A percentile compares a stretch with the other conserved stretches of the same genome.
Evolutionary conservation across 1,140 invertebrate genomes (phyloP).

Genomic region (Hyles euphorbiae): DNA sequence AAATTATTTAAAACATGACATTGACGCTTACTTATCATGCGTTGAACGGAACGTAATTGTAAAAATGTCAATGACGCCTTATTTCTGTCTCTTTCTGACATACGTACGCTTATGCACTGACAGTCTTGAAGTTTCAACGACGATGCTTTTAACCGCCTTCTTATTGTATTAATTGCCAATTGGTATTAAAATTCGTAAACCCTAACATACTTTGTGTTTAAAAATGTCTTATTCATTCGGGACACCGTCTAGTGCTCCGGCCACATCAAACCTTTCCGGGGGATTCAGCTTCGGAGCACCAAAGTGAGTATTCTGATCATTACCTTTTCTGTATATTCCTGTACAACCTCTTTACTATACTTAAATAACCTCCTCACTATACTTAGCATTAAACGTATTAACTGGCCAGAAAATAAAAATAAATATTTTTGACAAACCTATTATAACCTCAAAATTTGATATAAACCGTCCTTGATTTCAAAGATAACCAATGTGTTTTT

Average conservation of each 20-base stretch:
- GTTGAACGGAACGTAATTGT: too few species aligned
- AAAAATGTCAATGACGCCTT: too few species aligned
- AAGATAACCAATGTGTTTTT: constrained; percentile 12
- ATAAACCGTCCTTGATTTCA: not conserved
- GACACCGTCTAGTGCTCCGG: constrained; percentile 63
- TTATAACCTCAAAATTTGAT: not conserved
- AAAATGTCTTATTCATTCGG: constrained; percentile 64
- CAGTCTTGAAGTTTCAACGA: not conserved
- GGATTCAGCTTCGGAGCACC: constrained; percentile 67
- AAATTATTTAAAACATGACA: too few species aligned
- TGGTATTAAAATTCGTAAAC: not conserved
- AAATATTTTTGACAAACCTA: too few species aligned
- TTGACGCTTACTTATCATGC: too few species aligned
- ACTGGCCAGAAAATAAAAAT: too few species aligned
- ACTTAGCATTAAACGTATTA: too few species aligned
- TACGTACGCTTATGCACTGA: too few species aligned
- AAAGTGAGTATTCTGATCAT: constrained; percentile 51
- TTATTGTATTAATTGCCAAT: not conserved
- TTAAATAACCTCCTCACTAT: too few species aligned
- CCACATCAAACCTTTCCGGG: constrained; percentile 42
- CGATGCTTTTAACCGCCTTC: constrained; percentile 1
- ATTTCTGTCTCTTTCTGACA: too few species aligned
- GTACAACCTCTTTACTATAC: too few species aligned
- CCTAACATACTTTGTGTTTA: not conserved
- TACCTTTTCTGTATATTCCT: too few species aligned